Evolutionary conservation across 2,888 invertebrate species (phyloP).

Genomic region (Perithous albicinctus): DNA sequence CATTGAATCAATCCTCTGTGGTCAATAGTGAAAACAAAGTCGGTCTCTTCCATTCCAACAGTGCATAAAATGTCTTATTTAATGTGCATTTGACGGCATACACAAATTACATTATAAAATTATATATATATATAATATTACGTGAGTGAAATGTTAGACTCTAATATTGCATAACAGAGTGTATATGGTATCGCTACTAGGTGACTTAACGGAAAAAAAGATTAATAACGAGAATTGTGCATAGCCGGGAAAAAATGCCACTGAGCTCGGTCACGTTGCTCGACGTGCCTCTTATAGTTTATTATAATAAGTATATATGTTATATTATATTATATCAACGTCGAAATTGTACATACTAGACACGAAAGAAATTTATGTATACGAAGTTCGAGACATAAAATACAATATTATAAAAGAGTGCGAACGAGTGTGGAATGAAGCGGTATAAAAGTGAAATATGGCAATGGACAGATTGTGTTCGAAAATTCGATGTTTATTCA

Average conservation of each 20-base stretch:
- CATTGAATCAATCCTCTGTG: background rate
- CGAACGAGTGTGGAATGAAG: slow-evolving; percentile 18
- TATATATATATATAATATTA: slow-evolving; percentile 25
- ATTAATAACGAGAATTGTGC: background rate
- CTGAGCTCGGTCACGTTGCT: slow-evolving; percentile 14
- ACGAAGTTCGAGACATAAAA: slow-evolving; percentile 36
- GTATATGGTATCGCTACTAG: background rate
- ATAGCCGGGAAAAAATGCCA: slow-evolving; percentile 1
- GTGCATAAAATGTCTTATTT: background rate
- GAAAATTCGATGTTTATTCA: background rate
- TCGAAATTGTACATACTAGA: slow-evolving; percentile 52
- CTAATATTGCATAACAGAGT: background rate
- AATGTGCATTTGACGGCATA: slow-evolving; percentile 10
- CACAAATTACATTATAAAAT: slow-evolving; percentile 32
- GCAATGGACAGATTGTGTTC: background rate
- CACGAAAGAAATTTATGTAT: slow-evolving; percentile 33
- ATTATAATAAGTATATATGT: slow-evolving; percentile 10
- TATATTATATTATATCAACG: background rate
- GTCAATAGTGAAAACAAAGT: slow-evolving; percentile 1
- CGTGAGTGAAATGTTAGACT: slow-evolving; percentile 18
- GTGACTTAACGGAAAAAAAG: background rate
- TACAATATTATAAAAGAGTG: slow-evolving; percentile 25
- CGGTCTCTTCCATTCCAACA: slow-evolving; percentile 13
- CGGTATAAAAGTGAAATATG: background rate
- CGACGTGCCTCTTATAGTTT: slow-evolving; percentile 15